Conservation (phyloP, 2,888 invertebrate species). For the Heliconius ismenius region DNA sequence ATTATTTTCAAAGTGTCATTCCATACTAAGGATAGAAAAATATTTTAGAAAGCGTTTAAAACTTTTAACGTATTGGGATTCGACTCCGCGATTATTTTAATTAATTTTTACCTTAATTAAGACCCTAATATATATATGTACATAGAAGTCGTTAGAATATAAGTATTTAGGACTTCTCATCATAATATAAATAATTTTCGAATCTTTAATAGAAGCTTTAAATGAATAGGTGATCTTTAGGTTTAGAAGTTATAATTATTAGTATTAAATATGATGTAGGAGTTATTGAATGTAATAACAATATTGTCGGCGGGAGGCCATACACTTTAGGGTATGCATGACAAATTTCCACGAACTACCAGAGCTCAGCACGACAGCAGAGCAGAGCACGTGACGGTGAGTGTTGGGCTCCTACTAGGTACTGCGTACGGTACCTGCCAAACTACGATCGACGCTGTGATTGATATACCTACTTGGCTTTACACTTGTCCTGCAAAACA, state of each 20-base stretch:
- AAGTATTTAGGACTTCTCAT: constrained; percentile 1
- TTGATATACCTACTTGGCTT: too few species aligned
- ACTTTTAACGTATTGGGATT: too few species aligned
- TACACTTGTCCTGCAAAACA: too few species aligned
- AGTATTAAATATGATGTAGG: neutral
- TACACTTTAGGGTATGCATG: neutral
- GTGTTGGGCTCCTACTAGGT: neutral
- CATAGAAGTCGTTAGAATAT: constrained; percentile 18
- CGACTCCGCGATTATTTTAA: neutral
- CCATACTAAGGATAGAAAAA: too few species aligned
- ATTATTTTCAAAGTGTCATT: too few species aligned
- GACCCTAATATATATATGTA: constrained; percentile 13
- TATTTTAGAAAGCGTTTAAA: too few species aligned
- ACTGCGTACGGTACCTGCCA: neutral
- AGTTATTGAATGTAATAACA: too few species aligned
- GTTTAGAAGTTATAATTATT: constrained; percentile 7
- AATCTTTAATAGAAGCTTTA: constrained; percentile 30
- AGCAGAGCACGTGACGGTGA: neutral
- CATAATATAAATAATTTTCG: constrained; percentile 23
- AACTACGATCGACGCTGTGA: neutral
- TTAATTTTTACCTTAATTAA: neutral
- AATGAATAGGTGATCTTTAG: constrained; percentile 12
- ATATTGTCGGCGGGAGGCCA: neutral
- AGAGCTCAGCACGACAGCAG: neutral
- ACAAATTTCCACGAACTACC: neutral